Conservation (phyloP, 1,140 invertebrate genomes). For the Dendroctonus ponderosae region DNA sequence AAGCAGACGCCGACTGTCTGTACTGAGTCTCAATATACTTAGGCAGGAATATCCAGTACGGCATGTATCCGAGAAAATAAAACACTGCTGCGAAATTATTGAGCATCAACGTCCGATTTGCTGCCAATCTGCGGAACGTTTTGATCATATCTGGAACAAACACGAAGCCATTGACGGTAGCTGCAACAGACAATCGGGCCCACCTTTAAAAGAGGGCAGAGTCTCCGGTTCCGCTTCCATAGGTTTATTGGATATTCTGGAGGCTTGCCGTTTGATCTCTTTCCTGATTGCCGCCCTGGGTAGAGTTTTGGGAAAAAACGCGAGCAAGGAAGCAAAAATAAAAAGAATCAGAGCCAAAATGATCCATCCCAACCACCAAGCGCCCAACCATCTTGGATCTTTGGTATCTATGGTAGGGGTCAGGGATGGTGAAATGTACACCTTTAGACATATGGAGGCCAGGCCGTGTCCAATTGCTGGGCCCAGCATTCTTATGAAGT, state of each 20-base stretch:
- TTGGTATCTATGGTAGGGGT: constrained; percentile 66
- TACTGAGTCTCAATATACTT: constrained; percentile 78
- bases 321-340: constrained; percentile 62
- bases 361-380: constrained; percentile 80
- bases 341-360: constrained; percentile 64
- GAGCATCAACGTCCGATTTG: constrained; percentile 66
- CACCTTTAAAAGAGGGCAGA: constrained; percentile 48
- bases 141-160: constrained; percentile 58
- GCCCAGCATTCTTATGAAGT: constrained; percentile 69
- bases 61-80: constrained; percentile 70
- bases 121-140: constrained; percentile 62
- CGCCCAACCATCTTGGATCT: constrained; percentile 74
- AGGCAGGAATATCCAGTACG: constrained; percentile 74
- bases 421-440: constrained; percentile 68
- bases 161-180: not conserved
- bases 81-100: constrained; percentile 68
- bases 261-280: constrained; percentile 52
- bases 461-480: constrained; percentile 70
- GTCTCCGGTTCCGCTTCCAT: constrained; percentile 48
- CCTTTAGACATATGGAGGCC: constrained; percentile 66
- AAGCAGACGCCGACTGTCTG: constrained; percentile 67
- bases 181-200: not conserved
- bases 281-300: constrained; percentile 61
- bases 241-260: constrained; percentile 37
- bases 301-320: constrained; percentile 65